phyloP scores from a whole-genome alignment of 2,888 invertebrate species.

The Hoplodrina ambigua region DNA sequence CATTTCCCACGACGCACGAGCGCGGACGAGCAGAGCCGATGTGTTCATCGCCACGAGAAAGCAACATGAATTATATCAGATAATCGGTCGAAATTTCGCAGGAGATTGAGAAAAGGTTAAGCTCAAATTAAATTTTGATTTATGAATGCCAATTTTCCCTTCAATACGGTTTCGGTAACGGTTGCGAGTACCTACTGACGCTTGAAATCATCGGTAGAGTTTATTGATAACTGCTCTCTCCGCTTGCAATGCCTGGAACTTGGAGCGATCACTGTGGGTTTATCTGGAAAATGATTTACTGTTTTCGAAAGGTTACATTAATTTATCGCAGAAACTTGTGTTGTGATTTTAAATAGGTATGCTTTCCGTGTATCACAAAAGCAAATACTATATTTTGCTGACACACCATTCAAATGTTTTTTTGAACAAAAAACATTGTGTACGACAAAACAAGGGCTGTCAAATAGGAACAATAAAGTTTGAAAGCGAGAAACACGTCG shows the following conservation, averaged over 20 bases:
- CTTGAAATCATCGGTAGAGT: slow-evolving; percentile 43
- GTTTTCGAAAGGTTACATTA: slow-evolving; percentile 18
- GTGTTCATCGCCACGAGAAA: slow-evolving; percentile 67
- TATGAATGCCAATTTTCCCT: slow-evolving; percentile 79
- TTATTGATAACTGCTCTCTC: slow-evolving; percentile 56
- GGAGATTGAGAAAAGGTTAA: slow-evolving; percentile 74
- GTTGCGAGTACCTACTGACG: slow-evolving; percentile 51
- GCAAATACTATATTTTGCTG: slow-evolving; percentile 44
- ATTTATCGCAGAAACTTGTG: slow-evolving; percentile 14
- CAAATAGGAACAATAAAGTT: slow-evolving; percentile 76
- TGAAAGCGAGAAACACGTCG: slow-evolving; percentile 73
- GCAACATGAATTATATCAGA: slow-evolving; percentile 75
- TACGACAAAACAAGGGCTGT: slow-evolving; percentile 72
- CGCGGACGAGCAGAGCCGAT: slow-evolving; percentile 59
- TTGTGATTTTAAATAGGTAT: slow-evolving; percentile 8
- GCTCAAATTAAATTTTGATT: slow-evolving; percentile 79
- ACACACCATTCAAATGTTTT: slow-evolving; percentile 49
- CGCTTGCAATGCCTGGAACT: slow-evolving; percentile 28
- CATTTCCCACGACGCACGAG: slow-evolving; percentile 69
- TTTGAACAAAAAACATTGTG: slow-evolving; percentile 59
- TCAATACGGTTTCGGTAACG: slow-evolving; percentile 67
- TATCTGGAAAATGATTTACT: slow-evolving; percentile 41
- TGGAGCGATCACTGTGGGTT: slow-evolving; percentile 39
- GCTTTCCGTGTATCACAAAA: slow-evolving; percentile 14
- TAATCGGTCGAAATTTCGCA: slow-evolving; percentile 76